Evolutionary conservation across 2,797 vertebrate genomes (phyloP).

Genomic region (Cuculus canorus): DNA sequence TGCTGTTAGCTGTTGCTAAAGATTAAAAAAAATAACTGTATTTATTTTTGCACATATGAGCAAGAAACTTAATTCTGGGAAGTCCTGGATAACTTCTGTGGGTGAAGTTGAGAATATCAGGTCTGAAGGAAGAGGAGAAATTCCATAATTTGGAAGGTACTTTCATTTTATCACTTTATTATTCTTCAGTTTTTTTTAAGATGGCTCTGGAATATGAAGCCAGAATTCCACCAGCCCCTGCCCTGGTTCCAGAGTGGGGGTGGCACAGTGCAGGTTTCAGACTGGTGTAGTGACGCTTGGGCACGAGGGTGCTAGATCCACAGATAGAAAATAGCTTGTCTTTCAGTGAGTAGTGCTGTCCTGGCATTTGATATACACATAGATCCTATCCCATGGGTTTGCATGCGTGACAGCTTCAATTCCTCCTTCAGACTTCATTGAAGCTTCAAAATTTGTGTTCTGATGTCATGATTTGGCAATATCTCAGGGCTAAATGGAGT

Average conservation of each 20-base stretch:
- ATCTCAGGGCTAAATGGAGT: neutral
- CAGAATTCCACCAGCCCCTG: neutral
- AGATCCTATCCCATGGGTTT: neutral
- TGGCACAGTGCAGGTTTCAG: neutral
- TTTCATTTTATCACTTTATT: neutral
- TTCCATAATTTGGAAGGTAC: neutral
- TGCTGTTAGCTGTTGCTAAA: neutral
- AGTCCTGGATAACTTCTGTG: neutral
- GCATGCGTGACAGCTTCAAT: neutral
- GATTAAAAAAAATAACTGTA: neutral
- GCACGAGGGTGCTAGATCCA: neutral
- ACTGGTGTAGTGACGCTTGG: neutral
- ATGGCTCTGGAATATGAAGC: neutral
- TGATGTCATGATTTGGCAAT: neutral
- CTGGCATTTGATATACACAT: neutral
- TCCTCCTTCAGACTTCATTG: neutral
- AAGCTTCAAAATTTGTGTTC: neutral
- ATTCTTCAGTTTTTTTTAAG: neutral
- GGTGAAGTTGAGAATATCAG: neutral
- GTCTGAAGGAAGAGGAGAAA: neutral
- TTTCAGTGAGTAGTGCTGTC: accelerated
- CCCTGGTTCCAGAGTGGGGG: neutral
- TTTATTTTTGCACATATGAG: neutral
- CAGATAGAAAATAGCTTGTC: neutral
- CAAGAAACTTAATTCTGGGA: neutral